phyloP scores from a whole-genome alignment of 2,797 vertebrate genomes.

The Leuciscus waleckii region DNA sequence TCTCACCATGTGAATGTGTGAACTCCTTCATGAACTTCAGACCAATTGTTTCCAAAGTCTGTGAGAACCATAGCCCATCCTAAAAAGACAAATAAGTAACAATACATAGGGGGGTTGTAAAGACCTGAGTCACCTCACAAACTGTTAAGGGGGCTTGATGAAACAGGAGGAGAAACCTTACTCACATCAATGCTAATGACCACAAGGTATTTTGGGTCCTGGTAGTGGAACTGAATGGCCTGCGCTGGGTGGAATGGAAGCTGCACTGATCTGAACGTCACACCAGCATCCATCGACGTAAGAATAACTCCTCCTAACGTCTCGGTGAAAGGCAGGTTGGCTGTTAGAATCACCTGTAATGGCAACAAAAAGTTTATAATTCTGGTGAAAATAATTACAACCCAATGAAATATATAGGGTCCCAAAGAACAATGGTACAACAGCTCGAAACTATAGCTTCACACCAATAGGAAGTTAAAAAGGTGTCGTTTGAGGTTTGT shows the following conservation, averaged over 20 bases:
- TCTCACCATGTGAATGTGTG: conserved; percentile 83
- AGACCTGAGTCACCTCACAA: neutral
- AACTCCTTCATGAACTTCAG: conserved; percentile 79
- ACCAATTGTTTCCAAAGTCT: conserved; percentile 82
- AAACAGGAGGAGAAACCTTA: neutral
- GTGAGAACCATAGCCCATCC: conserved; percentile 80
- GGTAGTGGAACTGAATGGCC: conserved; percentile 80
- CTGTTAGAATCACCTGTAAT: conserved; percentile 80
- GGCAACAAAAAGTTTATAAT: neutral
- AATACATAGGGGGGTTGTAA: neutral
- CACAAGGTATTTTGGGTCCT: conserved; percentile 76
- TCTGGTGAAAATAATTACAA: neutral
- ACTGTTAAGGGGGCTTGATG: neutral
- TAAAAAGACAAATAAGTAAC: conserved; percentile 51
- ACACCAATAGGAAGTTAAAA: neutral
- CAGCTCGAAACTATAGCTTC: neutral
- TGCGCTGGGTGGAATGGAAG: conserved; percentile 80
- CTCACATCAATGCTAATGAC: conserved; percentile 81
- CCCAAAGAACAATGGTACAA: neutral
- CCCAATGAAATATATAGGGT: neutral
- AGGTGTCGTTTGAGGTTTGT: neutral
- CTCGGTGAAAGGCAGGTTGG: conserved; percentile 71
- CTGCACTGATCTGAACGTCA: conserved; percentile 76
- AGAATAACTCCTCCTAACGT: conserved; percentile 77
- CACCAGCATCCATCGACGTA: conserved; percentile 78